Evolutionary conservation across 2,113 vertebrate genomes (phyloP).

Genomic region (Erinaceus europaeus): DNA sequence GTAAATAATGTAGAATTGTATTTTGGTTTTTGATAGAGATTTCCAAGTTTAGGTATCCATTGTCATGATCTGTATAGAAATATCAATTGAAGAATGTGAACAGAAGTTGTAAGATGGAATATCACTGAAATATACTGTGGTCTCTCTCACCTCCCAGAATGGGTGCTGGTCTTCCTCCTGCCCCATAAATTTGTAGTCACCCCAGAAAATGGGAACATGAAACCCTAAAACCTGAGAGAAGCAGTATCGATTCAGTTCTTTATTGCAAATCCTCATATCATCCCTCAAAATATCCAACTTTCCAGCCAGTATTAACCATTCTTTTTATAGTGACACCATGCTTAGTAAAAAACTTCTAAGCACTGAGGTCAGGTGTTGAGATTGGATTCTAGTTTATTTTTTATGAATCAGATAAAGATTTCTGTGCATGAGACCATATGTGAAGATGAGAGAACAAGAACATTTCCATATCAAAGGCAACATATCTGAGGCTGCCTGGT

Average conservation of each 20-base stretch:
- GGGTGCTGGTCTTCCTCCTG: slow-evolving; percentile 67
- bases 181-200: slow-evolving; percentile 70
- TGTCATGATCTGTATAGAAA: slow-evolving; percentile 36
- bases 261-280: slow-evolving; percentile 83
- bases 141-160: slow-evolving; percentile 66
- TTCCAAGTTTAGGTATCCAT: slow-evolving; percentile 52
- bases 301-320: slow-evolving; percentile 88
- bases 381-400: slow-evolving; percentile 95
- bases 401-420: slow-evolving; percentile 98
- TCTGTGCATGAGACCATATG: slow-evolving; percentile 90
- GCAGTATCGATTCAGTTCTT: slow-evolving; percentile 83
- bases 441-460: slow-evolving; percentile 92
- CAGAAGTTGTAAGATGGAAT: slow-evolving; percentile 34
- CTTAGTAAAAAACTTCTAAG: slow-evolving; percentile 91
- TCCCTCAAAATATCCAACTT: slow-evolving; percentile 87
- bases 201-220: slow-evolving; percentile 73
- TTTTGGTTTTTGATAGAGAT: slow-evolving; percentile 29
- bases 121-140: slow-evolving; percentile 66
- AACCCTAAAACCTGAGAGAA: slow-evolving; percentile 80
- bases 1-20: slow-evolving; percentile 57
- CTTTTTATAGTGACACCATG: slow-evolving; percentile 89
- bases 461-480: slow-evolving; percentile 99
- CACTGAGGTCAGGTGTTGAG: slow-evolving; percentile 92
- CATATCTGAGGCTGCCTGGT: slow-evolving; percentile 92
- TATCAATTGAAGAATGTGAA: slow-evolving; percentile 49